A percentile compares a stretch with the other conserved stretches of the same genome.
Conservation (phyloP, 2,113 vertebrate genomes). For the Phasianus colchicus region DNA sequence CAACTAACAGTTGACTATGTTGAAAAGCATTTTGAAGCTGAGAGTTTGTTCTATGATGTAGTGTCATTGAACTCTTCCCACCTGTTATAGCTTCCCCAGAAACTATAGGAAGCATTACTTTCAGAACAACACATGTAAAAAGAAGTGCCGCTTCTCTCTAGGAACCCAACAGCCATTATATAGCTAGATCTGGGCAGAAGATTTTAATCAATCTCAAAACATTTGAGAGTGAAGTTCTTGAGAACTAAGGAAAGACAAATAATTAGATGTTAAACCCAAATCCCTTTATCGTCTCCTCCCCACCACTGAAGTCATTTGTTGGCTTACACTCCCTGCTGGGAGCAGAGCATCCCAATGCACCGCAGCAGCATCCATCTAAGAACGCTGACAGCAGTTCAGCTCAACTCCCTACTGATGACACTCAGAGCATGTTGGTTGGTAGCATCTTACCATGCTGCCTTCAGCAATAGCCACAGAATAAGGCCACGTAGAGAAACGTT, state of each 20-base stretch:
- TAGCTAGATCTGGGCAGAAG: background rate
- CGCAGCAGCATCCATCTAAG: background rate
- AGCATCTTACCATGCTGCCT: background rate
- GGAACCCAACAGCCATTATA: background rate
- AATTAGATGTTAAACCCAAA: background rate
- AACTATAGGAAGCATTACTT: too few species aligned
- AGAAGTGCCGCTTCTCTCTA: background rate
- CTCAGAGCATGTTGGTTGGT: accelerated
- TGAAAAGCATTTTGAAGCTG: too few species aligned
- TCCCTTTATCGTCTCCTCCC: background rate
- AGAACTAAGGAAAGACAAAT: background rate
- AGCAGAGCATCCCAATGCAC: background rate
- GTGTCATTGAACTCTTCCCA: too few species aligned
- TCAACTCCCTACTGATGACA: background rate
- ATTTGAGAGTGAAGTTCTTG: background rate
- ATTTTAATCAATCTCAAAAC: background rate
- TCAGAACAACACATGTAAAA: background rate
- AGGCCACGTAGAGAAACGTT: background rate
- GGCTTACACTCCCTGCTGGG: accelerated
- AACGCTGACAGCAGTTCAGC: background rate
- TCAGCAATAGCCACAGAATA: background rate
- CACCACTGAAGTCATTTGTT: background rate
- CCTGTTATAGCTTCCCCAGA: too few species aligned
- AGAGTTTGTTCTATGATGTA: too few species aligned
- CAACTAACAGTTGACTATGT: too few species aligned